phyloP scores from a whole-genome alignment of 2,797 vertebrate genomes.

The Prionace glauca region DNA sequence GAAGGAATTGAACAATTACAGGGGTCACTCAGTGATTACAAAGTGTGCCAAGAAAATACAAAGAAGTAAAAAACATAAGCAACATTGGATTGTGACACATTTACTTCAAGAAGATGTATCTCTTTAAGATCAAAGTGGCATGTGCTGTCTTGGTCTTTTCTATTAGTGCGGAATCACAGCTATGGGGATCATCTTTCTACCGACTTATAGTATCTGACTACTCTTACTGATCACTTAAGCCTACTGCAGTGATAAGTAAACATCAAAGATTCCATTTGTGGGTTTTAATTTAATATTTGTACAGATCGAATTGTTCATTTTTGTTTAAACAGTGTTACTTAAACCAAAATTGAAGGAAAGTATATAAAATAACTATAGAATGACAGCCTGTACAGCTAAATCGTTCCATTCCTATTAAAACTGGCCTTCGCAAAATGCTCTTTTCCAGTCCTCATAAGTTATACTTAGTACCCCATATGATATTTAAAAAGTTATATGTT shows the following conservation, averaged over 20 bases:
- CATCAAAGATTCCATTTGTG: neutral
- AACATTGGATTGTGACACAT: neutral
- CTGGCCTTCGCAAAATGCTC: neutral
- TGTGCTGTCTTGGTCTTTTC: neutral
- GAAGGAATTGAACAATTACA: neutral
- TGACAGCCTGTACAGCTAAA: neutral
- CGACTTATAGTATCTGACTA: neutral
- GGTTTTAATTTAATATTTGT: neutral
- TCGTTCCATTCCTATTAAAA: neutral
- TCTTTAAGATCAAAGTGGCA: neutral
- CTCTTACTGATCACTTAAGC: neutral
- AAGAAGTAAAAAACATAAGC: neutral
- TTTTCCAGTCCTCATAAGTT: neutral
- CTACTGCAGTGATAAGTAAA: neutral
- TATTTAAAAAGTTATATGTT: neutral
- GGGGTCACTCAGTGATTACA: slow-evolving; percentile 4
- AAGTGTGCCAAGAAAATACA: neutral
- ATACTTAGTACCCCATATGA: neutral
- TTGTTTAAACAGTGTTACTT: neutral
- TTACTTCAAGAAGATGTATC: neutral
- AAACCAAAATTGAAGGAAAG: neutral
- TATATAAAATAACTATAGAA: neutral
- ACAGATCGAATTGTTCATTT: neutral
- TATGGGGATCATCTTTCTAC: neutral
- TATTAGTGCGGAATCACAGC: neutral